These are phyloP conservation scores for Drosophila varians DNA, from an alignment of 1,140 invertebrate genomes.

Conservation along the genomic window DNA sequence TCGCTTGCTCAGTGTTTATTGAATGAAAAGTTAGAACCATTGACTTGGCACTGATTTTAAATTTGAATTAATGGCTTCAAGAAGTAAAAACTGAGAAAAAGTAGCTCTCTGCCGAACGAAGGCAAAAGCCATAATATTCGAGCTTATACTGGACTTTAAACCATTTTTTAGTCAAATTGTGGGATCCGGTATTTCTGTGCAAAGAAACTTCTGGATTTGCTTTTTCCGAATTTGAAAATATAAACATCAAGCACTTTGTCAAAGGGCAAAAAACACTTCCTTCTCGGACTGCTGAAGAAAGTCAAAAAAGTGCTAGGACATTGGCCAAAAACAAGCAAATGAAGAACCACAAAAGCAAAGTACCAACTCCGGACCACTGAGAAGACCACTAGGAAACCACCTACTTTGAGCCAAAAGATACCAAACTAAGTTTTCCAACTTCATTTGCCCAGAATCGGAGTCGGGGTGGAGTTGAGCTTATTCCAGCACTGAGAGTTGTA, in stretches of 20 bases:
- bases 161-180: no score
- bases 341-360: constrained; percentile 22
- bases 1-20: constrained; percentile 17
- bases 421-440: constrained; percentile 59
- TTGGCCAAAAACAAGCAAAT: constrained; percentile 15
- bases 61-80: constrained; percentile 4
- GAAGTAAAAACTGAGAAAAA: background rate
- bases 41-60: constrained; percentile 30
- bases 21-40: constrained; percentile 25
- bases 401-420: constrained; percentile 44
- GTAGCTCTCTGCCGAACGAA: background rate
- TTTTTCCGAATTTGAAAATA: background rate
- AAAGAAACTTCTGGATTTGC: background rate
- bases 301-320: constrained; percentile 3
- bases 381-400: constrained; percentile 27
- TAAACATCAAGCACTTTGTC: constrained; percentile 5
- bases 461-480: constrained; percentile 18
- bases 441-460: constrained; percentile 52
- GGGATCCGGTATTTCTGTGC: background rate
- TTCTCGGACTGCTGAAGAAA: constrained; percentile 5
- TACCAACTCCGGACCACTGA: constrained; percentile 11
- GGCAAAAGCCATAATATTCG: background rate
- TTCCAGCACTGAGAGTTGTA: constrained; percentile 17
- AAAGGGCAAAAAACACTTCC: constrained; percentile 22
- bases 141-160: no score